Conservation (phyloP, 2,797 vertebrate genomes). For the Helicolenus hilgendorfi region DNA sequence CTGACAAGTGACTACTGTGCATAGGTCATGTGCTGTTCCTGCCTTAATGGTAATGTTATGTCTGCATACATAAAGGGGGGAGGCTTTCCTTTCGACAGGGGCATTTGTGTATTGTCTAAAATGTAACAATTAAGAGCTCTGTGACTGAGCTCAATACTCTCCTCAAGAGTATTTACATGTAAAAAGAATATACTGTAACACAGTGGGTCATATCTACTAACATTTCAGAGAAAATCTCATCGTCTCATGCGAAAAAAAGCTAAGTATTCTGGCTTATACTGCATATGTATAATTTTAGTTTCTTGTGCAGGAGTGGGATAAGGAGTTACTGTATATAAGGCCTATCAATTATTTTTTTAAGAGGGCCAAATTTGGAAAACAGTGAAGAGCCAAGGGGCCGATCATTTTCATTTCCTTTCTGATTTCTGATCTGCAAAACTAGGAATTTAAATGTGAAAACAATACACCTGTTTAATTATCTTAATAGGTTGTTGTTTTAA, state of each 20-base stretch:
- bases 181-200: background rate
- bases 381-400: too few relatives aligned
- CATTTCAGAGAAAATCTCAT: background rate
- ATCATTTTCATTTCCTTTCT: too few relatives aligned
- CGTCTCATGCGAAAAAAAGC: background rate
- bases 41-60: slow-evolving; percentile 53
- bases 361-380: too few relatives aligned
- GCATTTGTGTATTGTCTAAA: background rate
- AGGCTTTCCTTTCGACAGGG: background rate
- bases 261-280: background rate
- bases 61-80: slow-evolving; percentile 5
- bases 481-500: too few relatives aligned
- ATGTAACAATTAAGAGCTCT: background rate
- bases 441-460: too few relatives aligned
- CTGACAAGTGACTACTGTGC: slow-evolving; percentile 84
- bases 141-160: slow-evolving; percentile 17
- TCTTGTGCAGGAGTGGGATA: background rate
- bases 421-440: too few relatives aligned
- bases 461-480: too few relatives aligned
- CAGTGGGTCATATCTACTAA: background rate
- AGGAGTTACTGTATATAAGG: too few relatives aligned
- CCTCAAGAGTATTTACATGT: background rate
- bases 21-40: slow-evolving; percentile 64
- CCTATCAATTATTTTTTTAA: too few relatives aligned
- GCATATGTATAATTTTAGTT: background rate